These are phyloP conservation scores for Hydrophis major DNA, from an alignment of 2,797 vertebrate genomes.

Conservation along the genomic window DNA sequence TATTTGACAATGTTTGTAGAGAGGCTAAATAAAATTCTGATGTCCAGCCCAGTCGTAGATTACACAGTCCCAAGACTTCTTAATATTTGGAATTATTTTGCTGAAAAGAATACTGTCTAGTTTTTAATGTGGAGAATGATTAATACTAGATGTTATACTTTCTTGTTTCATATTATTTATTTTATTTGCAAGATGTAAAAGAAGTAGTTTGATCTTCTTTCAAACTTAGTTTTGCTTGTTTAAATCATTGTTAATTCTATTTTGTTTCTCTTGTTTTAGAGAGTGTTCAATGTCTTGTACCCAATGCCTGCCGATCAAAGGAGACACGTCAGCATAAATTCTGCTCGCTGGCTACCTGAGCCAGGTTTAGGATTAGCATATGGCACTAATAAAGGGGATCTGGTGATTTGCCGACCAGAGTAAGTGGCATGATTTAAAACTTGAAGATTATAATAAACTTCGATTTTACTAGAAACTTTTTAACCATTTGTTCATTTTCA, in stretches of 20 bases:
- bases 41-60: background rate
- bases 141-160: background rate
- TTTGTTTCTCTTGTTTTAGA: conserved; percentile 68
- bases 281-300: conserved; percentile 97
- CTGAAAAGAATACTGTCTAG: background rate
- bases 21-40: background rate
- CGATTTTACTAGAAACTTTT: background rate
- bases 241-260: conserved; percentile 42
- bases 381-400: conserved; percentile 97
- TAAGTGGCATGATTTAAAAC: conserved; percentile 73
- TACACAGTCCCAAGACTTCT: background rate
- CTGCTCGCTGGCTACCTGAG: conserved; percentile 95
- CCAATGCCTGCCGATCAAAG: conserved; percentile 98
- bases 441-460: background rate
- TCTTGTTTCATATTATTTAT: background rate
- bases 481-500: background rate
- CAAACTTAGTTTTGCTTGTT: conserved; percentile 43
- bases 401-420: conserved; percentile 98
- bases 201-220: background rate
- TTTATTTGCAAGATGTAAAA: conserved; percentile 11
- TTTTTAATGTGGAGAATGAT: background rate
- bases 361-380: conserved; percentile 95
- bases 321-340: conserved; percentile 98
- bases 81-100: background rate
- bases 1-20: background rate